Conservation (phyloP, 2,113 vertebrate species). For the Neotragus moschatus region DNA sequence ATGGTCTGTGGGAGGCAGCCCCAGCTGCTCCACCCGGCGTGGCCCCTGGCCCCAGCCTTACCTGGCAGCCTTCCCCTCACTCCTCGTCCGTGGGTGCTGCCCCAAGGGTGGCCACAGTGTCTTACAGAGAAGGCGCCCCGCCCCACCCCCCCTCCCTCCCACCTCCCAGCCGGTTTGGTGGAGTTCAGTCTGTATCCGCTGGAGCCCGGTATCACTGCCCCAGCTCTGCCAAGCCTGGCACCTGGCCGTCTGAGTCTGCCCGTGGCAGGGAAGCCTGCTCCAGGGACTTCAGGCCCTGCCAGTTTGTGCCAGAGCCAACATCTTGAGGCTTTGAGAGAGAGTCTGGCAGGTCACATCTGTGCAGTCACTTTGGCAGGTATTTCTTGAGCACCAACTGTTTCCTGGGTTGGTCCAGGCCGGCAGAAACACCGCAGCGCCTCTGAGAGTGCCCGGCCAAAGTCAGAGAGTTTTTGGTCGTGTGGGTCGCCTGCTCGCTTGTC, state of each 20-base stretch:
- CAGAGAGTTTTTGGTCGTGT: background rate
- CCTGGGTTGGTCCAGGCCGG: background rate
- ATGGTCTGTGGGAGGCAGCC: background rate
- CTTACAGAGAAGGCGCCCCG: background rate
- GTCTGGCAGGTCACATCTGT: background rate
- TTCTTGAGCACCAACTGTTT: background rate
- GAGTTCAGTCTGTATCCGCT: background rate
- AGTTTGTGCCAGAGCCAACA: background rate
- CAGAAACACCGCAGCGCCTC: background rate
- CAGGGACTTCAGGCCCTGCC: background rate
- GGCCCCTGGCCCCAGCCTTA: background rate
- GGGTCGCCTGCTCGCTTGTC: background rate
- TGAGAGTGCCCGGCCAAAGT: background rate
- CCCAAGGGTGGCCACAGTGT: background rate
- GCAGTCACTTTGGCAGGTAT: background rate
- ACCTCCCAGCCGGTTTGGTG: no score
- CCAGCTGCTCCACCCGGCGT: background rate
- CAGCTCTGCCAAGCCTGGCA: background rate
- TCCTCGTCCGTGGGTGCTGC: background rate
- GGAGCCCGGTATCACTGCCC: background rate
- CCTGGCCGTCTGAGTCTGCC: rapidly evolving
- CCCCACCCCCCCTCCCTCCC: no score
- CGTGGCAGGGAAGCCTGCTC: background rate
- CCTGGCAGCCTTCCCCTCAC: background rate
- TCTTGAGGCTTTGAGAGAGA: background rate